phyloP scores from a whole-genome alignment of 2,113 vertebrate species.

The Sebastes fasciatus region DNA sequence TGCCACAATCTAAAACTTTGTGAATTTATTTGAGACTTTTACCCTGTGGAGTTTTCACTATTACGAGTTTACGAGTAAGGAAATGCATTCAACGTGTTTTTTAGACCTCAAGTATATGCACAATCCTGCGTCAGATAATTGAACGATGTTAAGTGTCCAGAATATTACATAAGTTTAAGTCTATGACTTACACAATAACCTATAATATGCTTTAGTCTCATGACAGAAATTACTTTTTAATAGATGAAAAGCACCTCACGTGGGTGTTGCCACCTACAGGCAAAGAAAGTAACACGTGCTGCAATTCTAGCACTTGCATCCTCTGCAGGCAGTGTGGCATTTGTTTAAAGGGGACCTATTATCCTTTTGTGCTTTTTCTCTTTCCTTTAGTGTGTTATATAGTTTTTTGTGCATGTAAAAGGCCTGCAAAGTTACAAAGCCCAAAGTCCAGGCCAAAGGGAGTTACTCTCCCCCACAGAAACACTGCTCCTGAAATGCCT shows the following conservation, averaged over 20 bases:
- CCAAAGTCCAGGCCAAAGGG: too few relatives aligned
- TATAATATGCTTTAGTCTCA: not conserved
- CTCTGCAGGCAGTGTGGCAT: not conserved
- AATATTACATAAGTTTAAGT: not conserved
- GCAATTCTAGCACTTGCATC: not conserved
- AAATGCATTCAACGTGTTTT: not conserved
- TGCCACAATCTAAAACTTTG: conserved; percentile 19
- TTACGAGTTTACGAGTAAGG: not conserved
- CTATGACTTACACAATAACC: not conserved
- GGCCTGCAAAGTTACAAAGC: too few relatives aligned
- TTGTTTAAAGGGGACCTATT: not conserved
- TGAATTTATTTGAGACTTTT: conserved; percentile 13
- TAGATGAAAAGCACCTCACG: not conserved
- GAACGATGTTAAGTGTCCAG: not conserved
- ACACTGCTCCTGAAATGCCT: too few relatives aligned
- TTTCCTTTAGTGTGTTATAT: too few relatives aligned
- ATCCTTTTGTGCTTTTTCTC: not conserved
- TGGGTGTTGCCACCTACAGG: not conserved
- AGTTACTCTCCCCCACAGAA: too few relatives aligned
- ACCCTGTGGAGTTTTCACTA: too few relatives aligned
- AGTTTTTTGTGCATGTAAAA: too few relatives aligned
- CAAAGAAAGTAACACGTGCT: not conserved
- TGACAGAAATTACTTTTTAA: not conserved
- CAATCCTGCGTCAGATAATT: not conserved
- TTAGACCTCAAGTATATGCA: not conserved